Conservation (phyloP, 2,888 invertebrate species). For the Caenorhabditis sinica region DNA sequence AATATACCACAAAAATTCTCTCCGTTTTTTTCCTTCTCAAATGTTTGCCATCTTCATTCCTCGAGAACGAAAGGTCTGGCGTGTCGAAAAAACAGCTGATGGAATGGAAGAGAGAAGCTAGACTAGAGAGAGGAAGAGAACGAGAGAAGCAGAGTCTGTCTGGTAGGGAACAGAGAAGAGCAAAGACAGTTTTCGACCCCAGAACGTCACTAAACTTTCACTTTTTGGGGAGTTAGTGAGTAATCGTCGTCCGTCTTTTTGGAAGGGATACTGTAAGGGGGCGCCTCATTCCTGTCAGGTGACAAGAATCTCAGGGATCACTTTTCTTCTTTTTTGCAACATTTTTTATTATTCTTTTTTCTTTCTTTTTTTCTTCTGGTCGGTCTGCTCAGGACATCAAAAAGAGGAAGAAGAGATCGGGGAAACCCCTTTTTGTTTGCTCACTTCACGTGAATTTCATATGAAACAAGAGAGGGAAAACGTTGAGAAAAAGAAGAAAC, state of each 20-base stretch:
- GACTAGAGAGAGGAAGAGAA: neutral
- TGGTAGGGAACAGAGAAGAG: constrained; percentile 29
- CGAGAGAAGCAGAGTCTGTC: constrained; percentile 5
- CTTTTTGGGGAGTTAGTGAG: neutral
- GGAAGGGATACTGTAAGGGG: neutral
- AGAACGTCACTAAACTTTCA: constrained; percentile 38
- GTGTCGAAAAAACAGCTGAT: constrained; percentile 43
- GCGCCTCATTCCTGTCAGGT: neutral
- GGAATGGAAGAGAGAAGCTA: neutral
- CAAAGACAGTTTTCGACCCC: constrained; percentile 62
- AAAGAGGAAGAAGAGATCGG: constrained; percentile 18
- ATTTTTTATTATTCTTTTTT: neutral
- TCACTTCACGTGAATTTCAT: constrained; percentile 33
- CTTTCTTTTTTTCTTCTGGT: neutral
- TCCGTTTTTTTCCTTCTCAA: neutral
- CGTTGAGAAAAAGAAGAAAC: too few relatives aligned
- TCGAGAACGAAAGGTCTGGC: neutral
- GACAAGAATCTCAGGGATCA: neutral
- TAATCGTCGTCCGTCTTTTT: too few relatives aligned
- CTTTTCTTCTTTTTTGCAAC: neutral
- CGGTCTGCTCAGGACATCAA: neutral
- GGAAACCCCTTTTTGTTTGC: constrained; percentile 38
- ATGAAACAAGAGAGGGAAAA: neutral
- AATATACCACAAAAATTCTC: constrained; percentile 10
- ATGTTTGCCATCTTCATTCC: constrained; percentile 18